Evolutionary conservation across 1,140 invertebrate genomes (phyloP).

Genomic region (Steinernema khuongi): DNA sequence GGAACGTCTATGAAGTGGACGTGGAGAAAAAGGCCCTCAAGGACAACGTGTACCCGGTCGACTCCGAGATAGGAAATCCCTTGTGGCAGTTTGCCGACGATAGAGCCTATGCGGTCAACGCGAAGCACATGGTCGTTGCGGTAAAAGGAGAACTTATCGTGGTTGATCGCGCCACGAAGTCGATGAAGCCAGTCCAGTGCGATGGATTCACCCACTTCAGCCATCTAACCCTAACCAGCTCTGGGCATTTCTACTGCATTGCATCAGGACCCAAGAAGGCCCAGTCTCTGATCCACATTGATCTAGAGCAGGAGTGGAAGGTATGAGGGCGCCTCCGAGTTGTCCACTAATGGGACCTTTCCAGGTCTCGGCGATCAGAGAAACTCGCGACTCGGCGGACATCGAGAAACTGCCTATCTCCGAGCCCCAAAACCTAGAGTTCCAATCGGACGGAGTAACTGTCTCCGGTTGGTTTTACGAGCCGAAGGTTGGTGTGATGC

Average conservation of each 20-base stretch:
- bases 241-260: constrained; percentile 18
- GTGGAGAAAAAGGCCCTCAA: background rate
- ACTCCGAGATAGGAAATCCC: constrained; percentile 32
- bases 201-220: constrained; percentile 24
- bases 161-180: background rate
- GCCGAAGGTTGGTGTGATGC: constrained; percentile 42
- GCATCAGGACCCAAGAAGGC: constrained; percentile 29
- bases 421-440: constrained; percentile 54
- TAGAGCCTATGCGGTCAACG: constrained; percentile 24
- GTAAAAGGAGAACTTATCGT: constrained; percentile 45
- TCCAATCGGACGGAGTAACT: constrained; percentile 50
- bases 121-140: constrained; percentile 24
- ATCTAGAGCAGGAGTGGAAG: constrained; percentile 17
- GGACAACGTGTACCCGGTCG: constrained; percentile 24
- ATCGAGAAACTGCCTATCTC: constrained; percentile 58
- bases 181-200: background rate
- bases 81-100: constrained; percentile 29
- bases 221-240: constrained; percentile 19
- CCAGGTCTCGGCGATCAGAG: constrained; percentile 21
- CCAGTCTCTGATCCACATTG: constrained; percentile 29
- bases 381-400: constrained; percentile 27
- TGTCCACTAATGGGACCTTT: background rate
- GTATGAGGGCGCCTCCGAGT: background rate
- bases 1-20: constrained; percentile 59
- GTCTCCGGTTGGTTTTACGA: constrained; percentile 59